phyloP scores from a whole-genome alignment of 2,797 vertebrate species.

The Botia almorhae region DNA sequence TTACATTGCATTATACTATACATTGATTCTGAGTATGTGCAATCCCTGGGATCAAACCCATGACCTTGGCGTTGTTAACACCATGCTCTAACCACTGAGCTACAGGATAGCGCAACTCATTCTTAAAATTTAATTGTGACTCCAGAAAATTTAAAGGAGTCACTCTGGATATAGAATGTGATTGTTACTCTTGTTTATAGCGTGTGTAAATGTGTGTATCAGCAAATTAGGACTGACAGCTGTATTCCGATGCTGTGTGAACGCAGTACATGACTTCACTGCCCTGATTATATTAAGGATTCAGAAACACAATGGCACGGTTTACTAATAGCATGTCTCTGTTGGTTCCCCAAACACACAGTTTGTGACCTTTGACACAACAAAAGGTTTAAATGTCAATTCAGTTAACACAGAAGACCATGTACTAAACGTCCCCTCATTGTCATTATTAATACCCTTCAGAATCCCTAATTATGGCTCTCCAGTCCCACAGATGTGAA shows the following conservation, averaged over 20 bases:
- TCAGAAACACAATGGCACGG: slow-evolving; percentile 15
- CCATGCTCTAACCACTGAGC: too few relatives aligned
- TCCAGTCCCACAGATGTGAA: slow-evolving; percentile 43
- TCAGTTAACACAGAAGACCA: slow-evolving; percentile 17
- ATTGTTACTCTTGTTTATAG: too few relatives aligned
- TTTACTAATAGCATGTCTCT: background rate
- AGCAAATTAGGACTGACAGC: too few relatives aligned
- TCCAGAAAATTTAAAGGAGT: background rate
- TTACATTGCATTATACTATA: too few relatives aligned
- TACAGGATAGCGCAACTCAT: too few relatives aligned
- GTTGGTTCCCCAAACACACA: background rate
- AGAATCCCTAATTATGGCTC: slow-evolving; percentile 67
- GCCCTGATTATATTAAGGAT: background rate
- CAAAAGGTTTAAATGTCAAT: slow-evolving; percentile 19
- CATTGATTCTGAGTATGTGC: too few relatives aligned
- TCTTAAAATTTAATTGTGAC: too few relatives aligned
- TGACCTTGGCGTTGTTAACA: too few relatives aligned
- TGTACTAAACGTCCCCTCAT: background rate
- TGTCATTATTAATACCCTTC: slow-evolving; percentile 51
- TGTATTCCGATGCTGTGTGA: background rate
- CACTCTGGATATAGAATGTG: too few relatives aligned
- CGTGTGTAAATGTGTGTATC: too few relatives aligned
- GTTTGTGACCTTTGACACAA: background rate
- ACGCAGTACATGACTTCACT: background rate
- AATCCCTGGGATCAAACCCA: too few relatives aligned